Evolutionary conservation across 2,113 vertebrate genomes (phyloP), one percentile per base, ranked within the genome.

Genomic region (Shinisaurus crocodilurus): DNA sequence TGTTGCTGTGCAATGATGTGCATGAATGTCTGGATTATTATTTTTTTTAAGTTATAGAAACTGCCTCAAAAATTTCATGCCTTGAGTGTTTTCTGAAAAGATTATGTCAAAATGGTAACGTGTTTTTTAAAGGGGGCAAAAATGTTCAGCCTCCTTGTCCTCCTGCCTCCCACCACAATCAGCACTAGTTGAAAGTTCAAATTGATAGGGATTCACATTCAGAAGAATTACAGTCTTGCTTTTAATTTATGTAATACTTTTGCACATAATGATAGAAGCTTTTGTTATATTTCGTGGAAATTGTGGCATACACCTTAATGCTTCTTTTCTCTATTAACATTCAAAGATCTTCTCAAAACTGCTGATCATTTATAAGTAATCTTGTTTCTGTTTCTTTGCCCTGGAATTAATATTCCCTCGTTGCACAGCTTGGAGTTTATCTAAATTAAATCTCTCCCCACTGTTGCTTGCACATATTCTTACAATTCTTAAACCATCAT

Each of bases 391-490:
- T 87, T 96, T 92, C 87, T 92, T 90, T 88, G 92, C 85, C 89
- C 85, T 76, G 69, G 79, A 88, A 95, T 95, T 95, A 94, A 87
- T 92, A 94, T 95, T 95, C 87, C 76, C 40, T 90, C 85, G 93
- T 79, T 91, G 92, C 95, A 95, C 89, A 93, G 94, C 88, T 92
- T 70, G 75, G 91, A 92, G 93, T 91, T 94, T 96, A 95, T 96
- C 95, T 96, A 96, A 96, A 96, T 96, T 95, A 96, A 96, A 96
- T 96, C 94, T 95, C 91, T 94, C 85, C 90, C 92, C 86, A 90
- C 75, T 93, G 92, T 94, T 96, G 90, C 93, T 94, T 96, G 90
- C 93, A 94, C 89, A 93, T 91, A 85, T 85, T 88, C 90, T 85
- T 84, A 90, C 92, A 93, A 94, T 91, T 88, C 82, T 93, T 37